These are phyloP conservation scores for Caenorhabditis sulstoni DNA, from an alignment of 2,888 invertebrate genomes.

Conservation along the genomic window DNA sequence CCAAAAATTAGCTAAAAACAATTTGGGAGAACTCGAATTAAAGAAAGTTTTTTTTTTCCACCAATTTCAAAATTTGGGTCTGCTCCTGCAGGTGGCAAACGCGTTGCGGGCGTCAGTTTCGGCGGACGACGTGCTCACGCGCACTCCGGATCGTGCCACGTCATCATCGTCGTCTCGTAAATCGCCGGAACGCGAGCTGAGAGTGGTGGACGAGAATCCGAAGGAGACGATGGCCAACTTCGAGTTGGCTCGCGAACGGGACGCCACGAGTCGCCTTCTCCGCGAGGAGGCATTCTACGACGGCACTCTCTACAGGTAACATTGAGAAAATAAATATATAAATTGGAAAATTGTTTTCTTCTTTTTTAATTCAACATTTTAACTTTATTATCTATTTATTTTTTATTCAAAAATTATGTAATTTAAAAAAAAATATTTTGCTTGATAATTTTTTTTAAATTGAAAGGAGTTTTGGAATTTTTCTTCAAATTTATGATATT, in stretches of 20 bases:
- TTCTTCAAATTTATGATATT: too few species aligned
- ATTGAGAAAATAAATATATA: too few species aligned
- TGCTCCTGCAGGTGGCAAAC: slow-evolving; percentile 11
- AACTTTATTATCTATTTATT: background rate
- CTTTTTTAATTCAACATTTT: too few species aligned
- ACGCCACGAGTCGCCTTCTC: slow-evolving; percentile 48
- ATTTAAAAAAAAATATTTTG: too few species aligned
- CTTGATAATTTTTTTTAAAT: too few species aligned
- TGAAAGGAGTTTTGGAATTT: too few species aligned
- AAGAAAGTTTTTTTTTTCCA: background rate
- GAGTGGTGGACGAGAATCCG: slow-evolving; percentile 36
- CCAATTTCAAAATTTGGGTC: too few species aligned
- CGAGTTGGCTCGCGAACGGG: slow-evolving; percentile 54
- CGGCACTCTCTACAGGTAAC: slow-evolving; percentile 64
- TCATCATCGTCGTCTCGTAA: too few species aligned
- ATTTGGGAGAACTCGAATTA: too few species aligned
- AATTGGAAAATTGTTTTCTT: too few species aligned
- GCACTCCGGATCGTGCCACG: background rate
- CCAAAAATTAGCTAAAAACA: too few species aligned
- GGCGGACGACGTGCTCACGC: slow-evolving; percentile 39
- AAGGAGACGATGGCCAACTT: slow-evolving; percentile 45
- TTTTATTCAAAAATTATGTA: too few species aligned
- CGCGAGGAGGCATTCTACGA: slow-evolving; percentile 47
- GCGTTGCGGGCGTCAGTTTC: slow-evolving; percentile 40
- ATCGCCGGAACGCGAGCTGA: background rate